These are phyloP conservation scores for Periphyllus acericola DNA, from an alignment of 2,888 invertebrate species.

Conservation along the genomic window DNA sequence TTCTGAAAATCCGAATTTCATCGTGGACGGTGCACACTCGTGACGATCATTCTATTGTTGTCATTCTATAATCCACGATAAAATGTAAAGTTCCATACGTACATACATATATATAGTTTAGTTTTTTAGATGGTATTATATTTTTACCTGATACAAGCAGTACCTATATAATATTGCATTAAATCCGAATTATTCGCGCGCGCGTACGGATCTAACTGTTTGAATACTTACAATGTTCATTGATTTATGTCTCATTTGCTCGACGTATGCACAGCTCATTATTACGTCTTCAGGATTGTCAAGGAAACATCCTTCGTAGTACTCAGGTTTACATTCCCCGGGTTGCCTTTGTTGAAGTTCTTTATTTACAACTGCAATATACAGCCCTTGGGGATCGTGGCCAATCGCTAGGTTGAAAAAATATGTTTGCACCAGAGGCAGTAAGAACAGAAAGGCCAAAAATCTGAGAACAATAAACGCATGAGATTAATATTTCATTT, in stretches of 20 bases:
- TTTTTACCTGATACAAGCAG: too few species aligned
- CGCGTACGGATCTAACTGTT: too few species aligned
- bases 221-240: conserved; percentile 64
- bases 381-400: conserved; percentile 77
- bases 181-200: too few species aligned
- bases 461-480: conserved; percentile 72
- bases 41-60: too few species aligned
- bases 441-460: conserved; percentile 80
- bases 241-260: conserved; percentile 63
- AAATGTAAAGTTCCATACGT: too few species aligned
- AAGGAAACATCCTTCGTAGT: conserved; percentile 61
- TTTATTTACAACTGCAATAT: conserved; percentile 82
- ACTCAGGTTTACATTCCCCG: conserved; percentile 55
- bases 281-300: conserved; percentile 64
- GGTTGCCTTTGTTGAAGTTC: conserved; percentile 71
- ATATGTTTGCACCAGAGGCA: conserved; percentile 83
- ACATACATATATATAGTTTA: too few species aligned
- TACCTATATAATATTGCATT: too few species aligned
- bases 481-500: neutral
- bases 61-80: too few species aligned
- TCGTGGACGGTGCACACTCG: too few species aligned
- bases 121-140: too few species aligned
- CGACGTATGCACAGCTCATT: conserved; percentile 65
- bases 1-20: too few species aligned
- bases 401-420: conserved; percentile 86